Conservation (phyloP, 2,113 vertebrate genomes). For the Burhinus bistriatus region DNA sequence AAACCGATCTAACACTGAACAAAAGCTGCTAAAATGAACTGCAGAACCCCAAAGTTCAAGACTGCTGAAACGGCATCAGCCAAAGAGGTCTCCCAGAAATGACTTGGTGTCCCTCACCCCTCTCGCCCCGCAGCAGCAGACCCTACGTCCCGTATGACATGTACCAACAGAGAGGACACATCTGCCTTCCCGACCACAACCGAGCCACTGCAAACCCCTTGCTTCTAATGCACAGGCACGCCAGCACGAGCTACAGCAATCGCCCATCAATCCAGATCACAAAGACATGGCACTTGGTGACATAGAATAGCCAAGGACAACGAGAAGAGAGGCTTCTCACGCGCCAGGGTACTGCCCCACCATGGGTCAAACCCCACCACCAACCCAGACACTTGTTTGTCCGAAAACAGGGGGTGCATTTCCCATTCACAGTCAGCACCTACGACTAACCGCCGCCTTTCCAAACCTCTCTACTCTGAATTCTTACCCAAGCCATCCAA, state of each 20-base stretch:
- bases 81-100: accelerated
- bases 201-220: too few relatives aligned
- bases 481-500: neutral
- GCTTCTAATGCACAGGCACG: accelerated
- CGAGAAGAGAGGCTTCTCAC: accelerated
- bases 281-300: accelerated
- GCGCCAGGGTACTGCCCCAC: accelerated
- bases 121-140: neutral
- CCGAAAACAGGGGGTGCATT: accelerated
- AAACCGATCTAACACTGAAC: accelerated
- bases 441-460: too few relatives aligned
- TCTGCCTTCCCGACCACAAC: too few relatives aligned
- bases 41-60: neutral
- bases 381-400: neutral
- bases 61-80: accelerated
- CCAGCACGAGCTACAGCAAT: neutral
- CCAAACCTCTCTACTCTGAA: neutral
- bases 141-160: accelerated
- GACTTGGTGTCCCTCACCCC: accelerated
- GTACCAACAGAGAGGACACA: accelerated
- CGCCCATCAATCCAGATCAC: neutral
- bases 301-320: neutral
- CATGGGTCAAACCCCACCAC: accelerated
- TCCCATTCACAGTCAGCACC: neutral
- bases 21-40: neutral